These are phyloP conservation scores for Panulirus ornatus DNA, from an alignment of 1,140 invertebrate genomes.

Conservation along the genomic window DNA sequence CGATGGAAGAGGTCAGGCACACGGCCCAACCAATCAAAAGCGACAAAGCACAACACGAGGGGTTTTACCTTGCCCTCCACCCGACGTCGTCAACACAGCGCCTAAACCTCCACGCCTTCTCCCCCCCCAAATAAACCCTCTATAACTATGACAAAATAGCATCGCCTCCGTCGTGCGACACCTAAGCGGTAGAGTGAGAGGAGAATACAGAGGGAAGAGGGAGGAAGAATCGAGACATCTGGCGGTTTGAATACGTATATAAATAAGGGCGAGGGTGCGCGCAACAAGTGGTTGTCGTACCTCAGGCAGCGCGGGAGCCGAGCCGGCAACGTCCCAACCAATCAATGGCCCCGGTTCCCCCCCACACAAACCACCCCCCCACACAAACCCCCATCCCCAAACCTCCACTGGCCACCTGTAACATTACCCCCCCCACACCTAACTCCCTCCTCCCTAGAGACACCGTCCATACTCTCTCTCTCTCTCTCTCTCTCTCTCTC, in stretches of 20 bases:
- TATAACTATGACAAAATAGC: too few relatives aligned
- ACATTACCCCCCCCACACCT: slow-evolving; percentile 2
- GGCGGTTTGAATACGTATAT: not conserved
- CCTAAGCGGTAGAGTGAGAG: too few relatives aligned
- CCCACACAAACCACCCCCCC: too few relatives aligned
- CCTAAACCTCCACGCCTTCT: too few relatives aligned
- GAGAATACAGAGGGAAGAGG: too few relatives aligned
- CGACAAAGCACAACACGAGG: not conserved
- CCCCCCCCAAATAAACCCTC: too few relatives aligned
- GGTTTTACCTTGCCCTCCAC: too few relatives aligned
- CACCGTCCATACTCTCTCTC: not conserved
- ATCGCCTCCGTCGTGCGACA: too few relatives aligned
- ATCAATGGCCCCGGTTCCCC: slow-evolving; percentile 7
- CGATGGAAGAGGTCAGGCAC: not conserved
- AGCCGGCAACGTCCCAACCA: slow-evolving; percentile 4
- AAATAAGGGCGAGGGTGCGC: slow-evolving; percentile 7
- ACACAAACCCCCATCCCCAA: too few relatives aligned
- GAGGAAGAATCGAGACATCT: not conserved
- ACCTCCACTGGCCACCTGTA: slow-evolving; percentile 39
- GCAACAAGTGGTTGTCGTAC: slow-evolving; percentile 48
- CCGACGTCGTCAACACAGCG: too few relatives aligned
- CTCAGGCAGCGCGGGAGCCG: slow-evolving; percentile 18
- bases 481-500: too few relatives aligned
- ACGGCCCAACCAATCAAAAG: too few relatives aligned
- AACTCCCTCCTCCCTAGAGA: not conserved